Percentiles rank a stretch among this genome's conserved stretches.
phyloP scores from a whole-genome alignment of 1,140 invertebrate species.

The Drosophila malerkotliana region DNA sequence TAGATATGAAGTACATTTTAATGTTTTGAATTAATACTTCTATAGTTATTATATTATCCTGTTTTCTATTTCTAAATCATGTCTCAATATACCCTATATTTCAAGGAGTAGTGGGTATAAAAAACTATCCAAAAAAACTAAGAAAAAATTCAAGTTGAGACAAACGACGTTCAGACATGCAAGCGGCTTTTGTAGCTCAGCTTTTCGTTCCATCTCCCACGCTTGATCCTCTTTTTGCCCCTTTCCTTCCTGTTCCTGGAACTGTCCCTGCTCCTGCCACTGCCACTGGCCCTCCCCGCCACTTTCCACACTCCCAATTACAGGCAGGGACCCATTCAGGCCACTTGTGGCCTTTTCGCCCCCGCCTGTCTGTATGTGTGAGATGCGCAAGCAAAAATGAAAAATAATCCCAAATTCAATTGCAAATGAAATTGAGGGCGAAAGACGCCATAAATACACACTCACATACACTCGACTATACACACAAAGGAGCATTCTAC shows the following conservation, averaged over 20 bases:
- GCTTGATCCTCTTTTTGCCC: not conserved
- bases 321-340: constrained; percentile 55
- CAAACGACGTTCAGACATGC: constrained; percentile 77
- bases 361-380: constrained; percentile 18
- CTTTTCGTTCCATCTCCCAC: constrained; percentile 6
- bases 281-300: not conserved
- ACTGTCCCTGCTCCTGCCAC: not conserved
- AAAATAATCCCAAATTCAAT: constrained; percentile 82
- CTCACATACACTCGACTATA: constrained; percentile 22
- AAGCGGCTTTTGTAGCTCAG: constrained; percentile 62
- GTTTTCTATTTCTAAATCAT: not conserved
- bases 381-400: constrained; percentile 74
- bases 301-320: constrained; percentile 28
- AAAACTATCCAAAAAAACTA: not conserved
- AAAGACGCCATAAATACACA: constrained; percentile 70
- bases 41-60: no score
- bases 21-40: no score
- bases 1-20: no score
- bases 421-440: constrained; percentile 81
- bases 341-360: constrained; percentile 70
- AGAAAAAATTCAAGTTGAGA: constrained; percentile 54
- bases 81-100: not conserved
- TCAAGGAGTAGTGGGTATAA: not conserved
- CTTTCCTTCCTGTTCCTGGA: not conserved
- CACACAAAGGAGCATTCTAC: constrained; percentile 26